These are phyloP conservation scores for Erethizon dorsatum DNA, from an alignment of 2,797 vertebrate species.

Conservation along the genomic window DNA sequence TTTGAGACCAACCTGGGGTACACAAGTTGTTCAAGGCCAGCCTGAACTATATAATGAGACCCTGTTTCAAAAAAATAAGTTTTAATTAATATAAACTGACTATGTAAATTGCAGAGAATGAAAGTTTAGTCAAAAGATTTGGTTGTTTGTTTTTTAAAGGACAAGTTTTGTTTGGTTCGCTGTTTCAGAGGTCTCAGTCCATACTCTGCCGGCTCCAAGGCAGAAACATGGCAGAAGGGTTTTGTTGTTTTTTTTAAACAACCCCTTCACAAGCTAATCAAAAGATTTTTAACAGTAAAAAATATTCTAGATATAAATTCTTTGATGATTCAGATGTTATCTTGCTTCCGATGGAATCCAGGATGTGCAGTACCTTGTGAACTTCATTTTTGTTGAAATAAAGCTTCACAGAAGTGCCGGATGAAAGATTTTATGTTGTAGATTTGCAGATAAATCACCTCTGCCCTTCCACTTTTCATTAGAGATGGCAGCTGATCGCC, in stretches of 20 bases:
- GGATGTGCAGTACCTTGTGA: background rate
- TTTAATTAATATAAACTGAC: slow-evolving; percentile 30
- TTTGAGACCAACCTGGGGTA: background rate
- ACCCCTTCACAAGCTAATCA: background rate
- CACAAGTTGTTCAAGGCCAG: background rate
- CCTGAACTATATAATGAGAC: background rate
- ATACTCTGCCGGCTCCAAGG: background rate
- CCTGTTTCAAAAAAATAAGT: background rate
- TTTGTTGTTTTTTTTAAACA: background rate
- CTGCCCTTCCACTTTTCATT: slow-evolving; percentile 15
- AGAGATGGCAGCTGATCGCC: slow-evolving; percentile 14
- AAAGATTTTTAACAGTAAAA: slow-evolving; percentile 54
- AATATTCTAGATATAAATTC: background rate
- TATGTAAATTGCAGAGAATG: slow-evolving; percentile 1
- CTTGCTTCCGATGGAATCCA: background rate
- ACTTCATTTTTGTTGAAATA: slow-evolving; percentile 10
- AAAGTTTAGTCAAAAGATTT: slow-evolving; percentile 1
- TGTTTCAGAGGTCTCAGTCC: background rate
- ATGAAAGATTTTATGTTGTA: slow-evolving; percentile 48
- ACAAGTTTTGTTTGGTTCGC: background rate
- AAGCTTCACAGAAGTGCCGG: background rate
- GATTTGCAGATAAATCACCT: slow-evolving; percentile 47
- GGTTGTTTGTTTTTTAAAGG: background rate
- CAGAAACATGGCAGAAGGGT: background rate
- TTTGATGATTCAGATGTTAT: slow-evolving; percentile 25